phyloP scores from a whole-genome alignment of 2,113 vertebrate genomes.

The Accipiter virgatus region DNA sequence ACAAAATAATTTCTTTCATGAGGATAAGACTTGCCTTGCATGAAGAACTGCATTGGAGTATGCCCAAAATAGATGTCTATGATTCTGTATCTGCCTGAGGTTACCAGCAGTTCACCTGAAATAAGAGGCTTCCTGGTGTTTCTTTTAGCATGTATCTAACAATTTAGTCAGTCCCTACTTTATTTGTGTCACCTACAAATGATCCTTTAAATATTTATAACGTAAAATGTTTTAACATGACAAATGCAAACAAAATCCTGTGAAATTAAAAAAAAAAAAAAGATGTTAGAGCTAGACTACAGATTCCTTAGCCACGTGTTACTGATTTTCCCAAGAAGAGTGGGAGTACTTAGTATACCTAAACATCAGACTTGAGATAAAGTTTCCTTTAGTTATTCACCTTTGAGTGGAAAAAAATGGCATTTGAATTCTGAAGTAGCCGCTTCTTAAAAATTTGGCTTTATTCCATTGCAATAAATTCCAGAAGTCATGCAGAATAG shows the following conservation, averaged over 20 bases:
- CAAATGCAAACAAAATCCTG: neutral
- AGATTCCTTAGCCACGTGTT: neutral
- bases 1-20: neutral
- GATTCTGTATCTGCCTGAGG: neutral
- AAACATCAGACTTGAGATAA: neutral
- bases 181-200: neutral
- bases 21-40: neutral
- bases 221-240: neutral
- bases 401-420: neutral
- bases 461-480: neutral
- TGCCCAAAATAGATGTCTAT: neutral
- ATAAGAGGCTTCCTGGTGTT: neutral
- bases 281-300: neutral
- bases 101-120: neutral
- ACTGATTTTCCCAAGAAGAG: neutral
- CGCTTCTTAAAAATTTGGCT: neutral
- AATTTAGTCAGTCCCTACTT: neutral
- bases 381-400: neutral
- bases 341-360: neutral
- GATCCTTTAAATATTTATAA: conserved; percentile 12
- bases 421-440: neutral
- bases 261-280: neutral
- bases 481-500: neutral
- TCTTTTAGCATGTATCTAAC: neutral
- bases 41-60: neutral